A percentile compares a stretch with the other conserved stretches of the same genome.
phyloP scores from a whole-genome alignment of 2,113 vertebrate species.

The Apteryx mantelli region DNA sequence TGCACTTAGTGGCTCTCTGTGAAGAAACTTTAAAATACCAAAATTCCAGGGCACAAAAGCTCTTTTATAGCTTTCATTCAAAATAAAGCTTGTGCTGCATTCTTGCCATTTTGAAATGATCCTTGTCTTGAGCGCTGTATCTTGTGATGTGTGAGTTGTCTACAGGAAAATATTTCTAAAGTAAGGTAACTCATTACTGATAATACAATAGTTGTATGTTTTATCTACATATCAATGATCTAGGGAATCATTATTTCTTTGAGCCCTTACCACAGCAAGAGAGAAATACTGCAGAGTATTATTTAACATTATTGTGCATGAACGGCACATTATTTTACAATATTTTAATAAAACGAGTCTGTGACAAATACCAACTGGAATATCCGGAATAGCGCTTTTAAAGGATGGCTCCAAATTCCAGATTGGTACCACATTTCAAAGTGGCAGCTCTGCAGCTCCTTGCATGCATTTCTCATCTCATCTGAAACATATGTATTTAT shows the following conservation, averaged over 20 bases:
- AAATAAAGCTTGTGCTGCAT: neutral
- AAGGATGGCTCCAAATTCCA: neutral
- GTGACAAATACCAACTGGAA: neutral
- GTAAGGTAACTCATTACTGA: neutral
- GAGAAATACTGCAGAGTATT: neutral
- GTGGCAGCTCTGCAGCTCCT: neutral
- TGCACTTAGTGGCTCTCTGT: neutral
- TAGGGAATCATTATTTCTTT: neutral
- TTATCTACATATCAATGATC: neutral
- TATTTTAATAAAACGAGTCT: neutral
- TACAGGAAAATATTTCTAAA: slow-evolving; percentile 25
- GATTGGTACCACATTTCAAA: accelerated
- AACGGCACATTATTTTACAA: neutral
- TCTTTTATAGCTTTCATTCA: slow-evolving; percentile 2
- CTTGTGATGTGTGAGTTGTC: slow-evolving; percentile 5
- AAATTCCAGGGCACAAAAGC: slow-evolving; percentile 31
- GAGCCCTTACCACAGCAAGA: neutral
- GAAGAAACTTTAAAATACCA: slow-evolving; percentile 11
- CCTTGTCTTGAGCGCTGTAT: neutral
- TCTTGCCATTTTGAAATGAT: slow-evolving; percentile 43
- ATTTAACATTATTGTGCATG: neutral
- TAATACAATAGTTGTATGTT: neutral
- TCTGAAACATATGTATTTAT: accelerated
- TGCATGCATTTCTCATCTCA: accelerated
- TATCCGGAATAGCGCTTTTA: neutral